Evolutionary conservation across 1,140 invertebrate species (phyloP).

Genomic region (Caenorhabditis inopinata): DNA sequence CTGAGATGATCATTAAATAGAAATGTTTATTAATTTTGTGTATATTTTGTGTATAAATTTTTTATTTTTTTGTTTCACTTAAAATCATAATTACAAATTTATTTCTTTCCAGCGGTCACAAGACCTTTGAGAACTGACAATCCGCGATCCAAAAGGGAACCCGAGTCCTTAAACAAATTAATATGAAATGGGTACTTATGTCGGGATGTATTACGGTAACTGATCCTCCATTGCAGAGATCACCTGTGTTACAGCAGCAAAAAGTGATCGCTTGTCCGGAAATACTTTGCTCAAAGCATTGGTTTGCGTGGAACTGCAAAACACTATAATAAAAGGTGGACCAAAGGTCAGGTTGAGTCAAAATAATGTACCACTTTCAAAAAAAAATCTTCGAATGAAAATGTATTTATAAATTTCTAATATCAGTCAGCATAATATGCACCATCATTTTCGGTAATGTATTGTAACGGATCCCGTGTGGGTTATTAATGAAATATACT

Average conservation of each 20-base stretch:
- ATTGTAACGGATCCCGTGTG: no score
- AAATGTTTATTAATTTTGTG: neutral
- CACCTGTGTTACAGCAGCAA: neutral
- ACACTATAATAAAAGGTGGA: no score
- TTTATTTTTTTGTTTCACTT: neutral
- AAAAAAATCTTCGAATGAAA: no score
- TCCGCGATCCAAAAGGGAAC: neutral
- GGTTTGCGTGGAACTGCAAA: constrained; percentile 8
- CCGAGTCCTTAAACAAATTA: neutral
- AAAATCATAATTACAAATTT: no score
- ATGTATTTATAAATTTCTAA: no score
- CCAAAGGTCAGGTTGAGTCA: no score
- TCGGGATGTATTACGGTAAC: neutral
- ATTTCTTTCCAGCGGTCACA: constrained; percentile 1
- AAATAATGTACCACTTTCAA: no score
- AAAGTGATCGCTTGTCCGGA: neutral
- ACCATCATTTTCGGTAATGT: no score
- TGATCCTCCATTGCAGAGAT: constrained; percentile 4
- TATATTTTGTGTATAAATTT: neutral
- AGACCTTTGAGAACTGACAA: constrained; percentile 17
- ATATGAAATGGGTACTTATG: neutral
- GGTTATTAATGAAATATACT: no score
- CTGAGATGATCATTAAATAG: neutral
- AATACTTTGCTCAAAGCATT: neutral
- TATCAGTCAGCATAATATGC: no score